Evolutionary conservation across 2,797 vertebrate species (phyloP), one percentile per base, ranked within the genome.

Genomic region (Argya squamiceps): DNA sequence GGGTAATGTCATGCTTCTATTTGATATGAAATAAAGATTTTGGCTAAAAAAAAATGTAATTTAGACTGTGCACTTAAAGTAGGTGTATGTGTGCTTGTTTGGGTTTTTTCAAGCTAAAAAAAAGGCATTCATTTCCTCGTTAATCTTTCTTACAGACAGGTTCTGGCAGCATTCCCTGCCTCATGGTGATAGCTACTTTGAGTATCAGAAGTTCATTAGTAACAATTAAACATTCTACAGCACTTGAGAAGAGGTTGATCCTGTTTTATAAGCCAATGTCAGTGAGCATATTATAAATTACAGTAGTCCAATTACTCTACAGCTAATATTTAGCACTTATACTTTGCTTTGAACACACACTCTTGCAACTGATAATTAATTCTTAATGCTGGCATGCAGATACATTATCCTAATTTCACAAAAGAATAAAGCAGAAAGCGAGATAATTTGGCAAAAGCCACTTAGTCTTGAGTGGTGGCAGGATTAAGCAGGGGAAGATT

Each of bases 181-280:
- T 81, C 76, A 74, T 13, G 6, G 37, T 29, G 44, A 85, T 65
- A 96, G 26, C 82, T 88, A 63, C 67, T 90, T 84, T 47, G 63
- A 92, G 43, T 50, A 88, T 82, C 82, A 81, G 50, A 91, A 95
- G 56, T 94, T 93, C 88, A 88, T 96, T 93, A 92, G 59, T 47
- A 95, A 93, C 41, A 69, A 93, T 94, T 93, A 94, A 78, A 95
- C 69, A 86, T 89, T 81, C 80, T 91, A 82, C 73, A 92, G 87
- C 76, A 63, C 92, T 90, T 82, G 63, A 91, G 79, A 89, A 89
- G 78, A 83, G 65, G 23, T 86, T 86, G 84, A 89, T 92, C 73
- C 59, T 90, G 39, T 64, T 94, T 94, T 41, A 86, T 82, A 94
- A 84, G 83, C 47, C 59, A 90, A 36, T 70, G 73, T 64, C 62